A percentile compares a stretch with the other conserved stretches of the same genome.
Conservation (phyloP, 1,140 invertebrate genomes). For the Argopecten irradians region DNA sequence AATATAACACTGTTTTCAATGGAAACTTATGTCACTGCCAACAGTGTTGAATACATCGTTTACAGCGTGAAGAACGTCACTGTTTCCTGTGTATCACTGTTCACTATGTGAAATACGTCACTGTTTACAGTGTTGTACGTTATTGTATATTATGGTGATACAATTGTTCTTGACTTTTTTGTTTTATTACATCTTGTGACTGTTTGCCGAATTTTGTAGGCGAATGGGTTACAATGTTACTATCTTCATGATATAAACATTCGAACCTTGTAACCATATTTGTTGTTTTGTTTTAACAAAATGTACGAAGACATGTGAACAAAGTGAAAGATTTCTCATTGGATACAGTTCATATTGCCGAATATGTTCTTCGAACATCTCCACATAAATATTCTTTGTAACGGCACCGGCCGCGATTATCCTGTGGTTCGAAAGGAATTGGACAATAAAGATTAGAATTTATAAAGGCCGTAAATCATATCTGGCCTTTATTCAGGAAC, state of each 20-base stretch:
- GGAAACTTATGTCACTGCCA: not conserved
- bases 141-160: constrained; percentile 18
- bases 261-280: not conserved
- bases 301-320: no score
- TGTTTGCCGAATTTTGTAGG: constrained; percentile 16
- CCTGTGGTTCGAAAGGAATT: no score
- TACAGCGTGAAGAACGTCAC: not conserved
- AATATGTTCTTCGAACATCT: no score
- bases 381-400: no score
- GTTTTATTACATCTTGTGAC: constrained; percentile 22
- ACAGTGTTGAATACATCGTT: no score
- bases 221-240: not conserved
- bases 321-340: no score
- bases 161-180: constrained; percentile 17
- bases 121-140: constrained; percentile 9
- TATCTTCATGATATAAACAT: constrained; percentile 18
- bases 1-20: not conserved
- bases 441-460: no score
- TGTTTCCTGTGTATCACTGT: not conserved
- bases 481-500: no score
- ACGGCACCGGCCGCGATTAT: no score
- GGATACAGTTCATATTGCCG: no score
- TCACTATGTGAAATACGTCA: not conserved
- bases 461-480: no score
- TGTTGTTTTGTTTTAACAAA: not conserved